Conservation (phyloP, 1,140 invertebrate genomes). For the Gryon sp. region DNA sequence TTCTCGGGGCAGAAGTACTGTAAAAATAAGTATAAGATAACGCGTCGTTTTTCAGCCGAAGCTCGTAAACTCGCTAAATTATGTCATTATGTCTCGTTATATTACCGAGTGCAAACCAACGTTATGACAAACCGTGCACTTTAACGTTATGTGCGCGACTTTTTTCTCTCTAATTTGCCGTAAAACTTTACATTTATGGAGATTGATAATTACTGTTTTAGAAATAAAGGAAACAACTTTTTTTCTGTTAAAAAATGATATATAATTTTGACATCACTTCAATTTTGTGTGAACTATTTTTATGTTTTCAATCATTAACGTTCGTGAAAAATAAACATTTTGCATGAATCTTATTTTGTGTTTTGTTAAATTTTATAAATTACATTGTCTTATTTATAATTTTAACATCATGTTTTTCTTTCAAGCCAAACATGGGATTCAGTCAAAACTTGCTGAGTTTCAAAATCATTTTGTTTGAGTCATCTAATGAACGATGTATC, state of each 20-base stretch:
- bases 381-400: too few relatives aligned
- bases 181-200: slow-evolving; percentile 25
- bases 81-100: slow-evolving; percentile 50
- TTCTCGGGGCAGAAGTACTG: too few relatives aligned
- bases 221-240: slow-evolving; percentile 14
- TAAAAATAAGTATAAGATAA: slow-evolving; percentile 4
- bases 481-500: not conserved
- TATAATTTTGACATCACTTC: too few relatives aligned
- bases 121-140: slow-evolving; percentile 46
- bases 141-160: slow-evolving; percentile 10
- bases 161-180: slow-evolving; percentile 6
- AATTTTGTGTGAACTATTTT: too few relatives aligned
- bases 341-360: too few relatives aligned
- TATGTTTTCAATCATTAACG: too few relatives aligned
- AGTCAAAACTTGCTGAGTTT: too few relatives aligned
- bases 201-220: slow-evolving; percentile 21
- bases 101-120: slow-evolving; percentile 44
- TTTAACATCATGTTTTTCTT: too few relatives aligned
- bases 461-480: too few relatives aligned
- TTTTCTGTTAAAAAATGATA: not conserved
- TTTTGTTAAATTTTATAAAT: too few relatives aligned
- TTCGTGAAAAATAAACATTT: too few relatives aligned
- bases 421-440: too few relatives aligned
- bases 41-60: slow-evolving; percentile 54
- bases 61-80: slow-evolving; percentile 63